A percentile compares a stretch with the other conserved stretches of the same genome.
phyloP scores from a whole-genome alignment of 2,113 vertebrate genomes.

The Argyrosomus japonicus region DNA sequence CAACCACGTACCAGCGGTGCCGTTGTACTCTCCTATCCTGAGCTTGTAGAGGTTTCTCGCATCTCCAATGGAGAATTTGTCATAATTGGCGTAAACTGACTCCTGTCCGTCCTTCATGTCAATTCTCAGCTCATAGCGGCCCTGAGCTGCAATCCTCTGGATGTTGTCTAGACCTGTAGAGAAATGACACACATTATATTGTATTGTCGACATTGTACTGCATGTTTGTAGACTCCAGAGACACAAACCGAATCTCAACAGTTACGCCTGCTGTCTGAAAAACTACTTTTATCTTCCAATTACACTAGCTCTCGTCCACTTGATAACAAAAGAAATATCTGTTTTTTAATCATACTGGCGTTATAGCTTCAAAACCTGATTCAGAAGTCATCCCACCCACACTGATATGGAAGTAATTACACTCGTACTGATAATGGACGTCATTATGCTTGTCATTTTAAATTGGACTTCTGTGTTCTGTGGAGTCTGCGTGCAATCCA shows the following conservation, averaged over 20 bases:
- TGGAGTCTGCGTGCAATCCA: background rate
- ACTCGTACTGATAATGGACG: background rate
- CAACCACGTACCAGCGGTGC: constrained; percentile 90
- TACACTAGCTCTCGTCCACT: background rate
- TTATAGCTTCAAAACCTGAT: background rate
- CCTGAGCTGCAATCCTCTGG: constrained; percentile 92
- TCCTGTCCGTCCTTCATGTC: constrained; percentile 96
- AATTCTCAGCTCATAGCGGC: constrained; percentile 94
- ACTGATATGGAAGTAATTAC: background rate
- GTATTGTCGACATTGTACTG: background rate
- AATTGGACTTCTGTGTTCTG: background rate
- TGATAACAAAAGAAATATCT: background rate
- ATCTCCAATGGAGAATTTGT: constrained; percentile 93
- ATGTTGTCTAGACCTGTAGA: constrained; percentile 94
- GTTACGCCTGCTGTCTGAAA: background rate
- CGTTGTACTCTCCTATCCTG: constrained; percentile 93
- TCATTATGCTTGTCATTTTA: background rate
- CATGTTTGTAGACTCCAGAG: background rate
- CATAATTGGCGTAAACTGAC: constrained; percentile 90
- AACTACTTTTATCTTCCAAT: background rate
- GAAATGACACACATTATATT: constrained; percentile 14
- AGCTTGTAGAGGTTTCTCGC: constrained; percentile 93
- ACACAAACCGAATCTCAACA: background rate
- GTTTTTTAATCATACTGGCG: background rate
- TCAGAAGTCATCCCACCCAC: background rate